phyloP scores from a whole-genome alignment of 2,113 vertebrate genomes.

The Himantopus leucocephalus region DNA sequence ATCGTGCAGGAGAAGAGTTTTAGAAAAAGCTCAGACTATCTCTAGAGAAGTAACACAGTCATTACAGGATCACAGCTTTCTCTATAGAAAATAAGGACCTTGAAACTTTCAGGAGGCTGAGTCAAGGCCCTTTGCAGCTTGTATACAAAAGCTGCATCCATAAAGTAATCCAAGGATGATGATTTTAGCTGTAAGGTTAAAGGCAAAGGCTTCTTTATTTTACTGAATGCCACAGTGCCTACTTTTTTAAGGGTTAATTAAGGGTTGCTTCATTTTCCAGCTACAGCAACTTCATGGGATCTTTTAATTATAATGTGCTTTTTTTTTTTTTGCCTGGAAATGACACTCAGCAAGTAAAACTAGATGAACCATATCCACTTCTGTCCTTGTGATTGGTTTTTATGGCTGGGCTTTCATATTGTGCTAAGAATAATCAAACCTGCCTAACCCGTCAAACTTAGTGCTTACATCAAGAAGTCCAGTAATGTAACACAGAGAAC shows the following conservation, averaged over 20 bases:
- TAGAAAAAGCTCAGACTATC: not conserved
- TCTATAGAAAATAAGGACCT: not conserved
- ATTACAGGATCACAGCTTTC: not conserved
- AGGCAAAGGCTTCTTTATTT: not conserved
- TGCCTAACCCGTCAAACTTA: not conserved
- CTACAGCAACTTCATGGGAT: not conserved
- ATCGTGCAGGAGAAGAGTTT: not conserved
- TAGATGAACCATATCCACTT: not conserved
- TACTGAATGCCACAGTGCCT: not conserved
- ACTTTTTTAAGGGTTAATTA: not conserved
- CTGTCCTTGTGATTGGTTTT: not conserved
- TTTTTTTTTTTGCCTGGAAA: not conserved
- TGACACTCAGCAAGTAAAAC: not conserved
- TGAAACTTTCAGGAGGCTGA: not conserved
- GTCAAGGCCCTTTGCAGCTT: not conserved
- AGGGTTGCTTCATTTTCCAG: not conserved
- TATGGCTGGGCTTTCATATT: not conserved
- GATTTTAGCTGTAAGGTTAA: not conserved
- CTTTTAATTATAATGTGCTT: not conserved
- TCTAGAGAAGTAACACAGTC: not conserved
- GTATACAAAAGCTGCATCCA: not conserved
- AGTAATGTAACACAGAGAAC: not conserved
- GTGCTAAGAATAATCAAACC: not conserved
- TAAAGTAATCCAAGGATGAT: not conserved
- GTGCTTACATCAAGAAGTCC: not conserved